Percentiles rank a stretch among this genome's conserved stretches.
Conservation (phyloP, 1,140 invertebrate genomes). For the Cyclargus thomasi region DNA sequence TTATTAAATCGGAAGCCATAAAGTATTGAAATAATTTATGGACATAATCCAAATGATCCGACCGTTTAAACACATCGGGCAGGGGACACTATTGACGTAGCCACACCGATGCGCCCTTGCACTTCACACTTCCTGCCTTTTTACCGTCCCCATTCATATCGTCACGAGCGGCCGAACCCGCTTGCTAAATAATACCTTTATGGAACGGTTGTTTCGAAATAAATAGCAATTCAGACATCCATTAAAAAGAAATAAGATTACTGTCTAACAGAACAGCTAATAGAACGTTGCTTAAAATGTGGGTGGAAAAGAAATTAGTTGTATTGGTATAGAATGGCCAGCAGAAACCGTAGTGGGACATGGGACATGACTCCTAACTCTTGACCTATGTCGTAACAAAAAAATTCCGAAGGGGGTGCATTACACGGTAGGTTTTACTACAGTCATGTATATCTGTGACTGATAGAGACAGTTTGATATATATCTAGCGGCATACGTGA, state of each 20-base stretch:
- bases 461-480: no score
- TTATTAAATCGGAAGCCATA: background rate
- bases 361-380: no score
- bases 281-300: background rate
- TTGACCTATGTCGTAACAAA: no score
- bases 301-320: no score
- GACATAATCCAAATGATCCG: background rate
- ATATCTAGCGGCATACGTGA: no score
- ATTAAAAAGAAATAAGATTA: background rate
- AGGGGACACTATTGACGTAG: background rate
- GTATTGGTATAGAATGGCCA: no score
- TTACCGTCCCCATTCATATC: constrained; percentile 51
- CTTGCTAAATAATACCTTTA: constrained; percentile 31
- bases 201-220: background rate
- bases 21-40: background rate
- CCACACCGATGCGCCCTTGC: constrained; percentile 40
- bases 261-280: background rate
- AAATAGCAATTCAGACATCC: background rate
- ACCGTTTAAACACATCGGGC: constrained; percentile 22
- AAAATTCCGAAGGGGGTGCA: no score
- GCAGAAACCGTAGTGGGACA: no score
- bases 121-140: constrained; percentile 54
- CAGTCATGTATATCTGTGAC: no score
- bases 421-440: no score
- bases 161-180: constrained; percentile 40